phyloP scores from a whole-genome alignment of 2,113 vertebrate genomes.

The Procavia capensis region DNA sequence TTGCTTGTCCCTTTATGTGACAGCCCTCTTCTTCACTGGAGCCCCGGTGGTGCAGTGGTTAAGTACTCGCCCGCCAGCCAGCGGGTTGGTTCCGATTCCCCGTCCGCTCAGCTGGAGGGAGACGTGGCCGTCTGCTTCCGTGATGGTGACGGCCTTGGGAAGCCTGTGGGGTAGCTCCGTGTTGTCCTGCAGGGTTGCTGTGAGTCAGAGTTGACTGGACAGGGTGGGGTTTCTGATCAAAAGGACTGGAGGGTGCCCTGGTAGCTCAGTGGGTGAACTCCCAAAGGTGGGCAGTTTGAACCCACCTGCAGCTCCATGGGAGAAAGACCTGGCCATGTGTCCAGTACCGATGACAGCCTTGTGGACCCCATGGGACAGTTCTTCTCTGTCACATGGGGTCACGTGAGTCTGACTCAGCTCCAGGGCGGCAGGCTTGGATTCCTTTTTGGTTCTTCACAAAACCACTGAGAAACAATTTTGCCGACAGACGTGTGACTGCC shows the following conservation, averaged over 20 bases:
- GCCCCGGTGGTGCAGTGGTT: background rate
- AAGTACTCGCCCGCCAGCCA: background rate
- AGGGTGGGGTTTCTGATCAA: background rate
- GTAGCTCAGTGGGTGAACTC: background rate
- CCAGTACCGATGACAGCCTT: background rate
- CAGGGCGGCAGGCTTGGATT: background rate
- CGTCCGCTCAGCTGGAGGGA: background rate
- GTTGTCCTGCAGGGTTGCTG: background rate
- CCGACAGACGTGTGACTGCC: background rate
- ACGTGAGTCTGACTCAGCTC: background rate
- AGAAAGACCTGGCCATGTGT: background rate
- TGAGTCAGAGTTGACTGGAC: background rate
- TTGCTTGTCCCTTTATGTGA: conserved; percentile 50
- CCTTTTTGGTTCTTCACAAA: background rate
- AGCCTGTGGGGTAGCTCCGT: background rate
- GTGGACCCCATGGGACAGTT: background rate
- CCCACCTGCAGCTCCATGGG: background rate
- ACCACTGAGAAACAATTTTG: conserved; percentile 37
- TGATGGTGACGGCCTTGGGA: background rate
- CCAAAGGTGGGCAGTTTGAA: background rate
- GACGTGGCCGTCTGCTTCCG: background rate
- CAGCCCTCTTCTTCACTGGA: background rate
- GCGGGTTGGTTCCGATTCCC: background rate
- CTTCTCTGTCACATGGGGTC: background rate
- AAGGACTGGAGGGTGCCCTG: background rate